Conservation (phyloP, 2,797 vertebrate genomes). For the Pampus argenteus region DNA sequence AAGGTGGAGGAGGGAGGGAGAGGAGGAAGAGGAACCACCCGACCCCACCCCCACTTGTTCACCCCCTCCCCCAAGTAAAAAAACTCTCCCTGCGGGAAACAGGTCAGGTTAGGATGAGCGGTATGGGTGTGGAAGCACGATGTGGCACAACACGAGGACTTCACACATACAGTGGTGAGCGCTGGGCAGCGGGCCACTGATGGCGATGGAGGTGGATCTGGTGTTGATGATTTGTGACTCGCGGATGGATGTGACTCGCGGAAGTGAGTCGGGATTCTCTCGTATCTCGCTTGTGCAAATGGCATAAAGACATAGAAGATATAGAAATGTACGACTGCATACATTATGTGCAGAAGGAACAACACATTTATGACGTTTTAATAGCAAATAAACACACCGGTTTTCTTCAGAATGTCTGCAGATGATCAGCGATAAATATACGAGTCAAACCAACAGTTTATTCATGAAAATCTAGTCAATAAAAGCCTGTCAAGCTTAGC, state of each 20-base stretch:
- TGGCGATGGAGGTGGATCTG: constrained; percentile 56
- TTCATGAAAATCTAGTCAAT: background rate
- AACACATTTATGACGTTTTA: background rate
- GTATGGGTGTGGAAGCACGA: constrained; percentile 48
- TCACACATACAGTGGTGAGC: constrained; percentile 46
- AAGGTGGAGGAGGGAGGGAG: constrained; percentile 46
- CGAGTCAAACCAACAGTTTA: constrained; percentile 9
- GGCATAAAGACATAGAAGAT: constrained; percentile 26
- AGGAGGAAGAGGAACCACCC: constrained; percentile 50
- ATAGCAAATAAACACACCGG: background rate
- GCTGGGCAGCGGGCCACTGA: constrained; percentile 45
- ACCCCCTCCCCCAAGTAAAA: background rate
- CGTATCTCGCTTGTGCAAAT: constrained; percentile 22
- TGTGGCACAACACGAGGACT: constrained; percentile 42
- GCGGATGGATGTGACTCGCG: constrained; percentile 60
- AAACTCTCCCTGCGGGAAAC: constrained; percentile 60
- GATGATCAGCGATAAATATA: background rate
- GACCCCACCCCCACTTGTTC: constrained; percentile 36
- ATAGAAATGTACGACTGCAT: constrained; percentile 46
- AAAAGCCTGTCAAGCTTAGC: constrained; percentile 3
- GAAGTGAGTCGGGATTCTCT: constrained; percentile 38
- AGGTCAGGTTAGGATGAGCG: constrained; percentile 72
- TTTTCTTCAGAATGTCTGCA: background rate
- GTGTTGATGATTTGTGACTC: constrained; percentile 49
- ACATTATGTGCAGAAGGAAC: constrained; percentile 30